phyloP scores from a whole-genome alignment of 2,797 vertebrate genomes.

The Pteropus rufus region DNA sequence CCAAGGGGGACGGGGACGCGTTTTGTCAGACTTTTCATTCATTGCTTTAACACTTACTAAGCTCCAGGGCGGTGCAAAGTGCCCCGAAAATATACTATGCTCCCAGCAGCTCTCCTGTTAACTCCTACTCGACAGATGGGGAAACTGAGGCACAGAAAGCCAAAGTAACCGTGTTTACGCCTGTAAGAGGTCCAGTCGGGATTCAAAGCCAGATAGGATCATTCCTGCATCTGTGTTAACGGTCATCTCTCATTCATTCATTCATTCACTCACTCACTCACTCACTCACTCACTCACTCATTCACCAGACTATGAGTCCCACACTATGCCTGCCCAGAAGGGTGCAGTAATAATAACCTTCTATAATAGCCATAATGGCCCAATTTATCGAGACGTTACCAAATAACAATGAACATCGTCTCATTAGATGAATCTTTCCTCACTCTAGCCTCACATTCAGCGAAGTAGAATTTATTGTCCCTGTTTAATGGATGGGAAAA shows the following conservation, averaged over 20 bases:
- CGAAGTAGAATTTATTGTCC: not conserved
- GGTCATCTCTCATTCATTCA: not conserved
- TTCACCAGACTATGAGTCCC: not conserved
- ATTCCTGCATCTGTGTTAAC: not conserved
- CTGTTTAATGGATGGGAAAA: not conserved
- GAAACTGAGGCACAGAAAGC: not conserved
- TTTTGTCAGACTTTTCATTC: not conserved
- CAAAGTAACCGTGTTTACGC: not conserved
- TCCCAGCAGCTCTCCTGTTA: not conserved
- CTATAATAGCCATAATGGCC: not conserved
- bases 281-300: not conserved
- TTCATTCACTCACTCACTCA: not conserved
- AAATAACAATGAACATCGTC: not conserved
- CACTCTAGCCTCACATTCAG: rapidly evolving
- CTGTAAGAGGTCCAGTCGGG: not conserved
- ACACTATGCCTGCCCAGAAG: not conserved
- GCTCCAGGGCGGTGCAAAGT: not conserved
- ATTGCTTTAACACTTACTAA: not conserved
- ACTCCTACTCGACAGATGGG: not conserved
- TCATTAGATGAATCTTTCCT: not conserved
- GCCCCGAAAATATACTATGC: not conserved
- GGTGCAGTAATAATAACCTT: not conserved
- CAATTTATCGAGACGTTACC: not conserved
- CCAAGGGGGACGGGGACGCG: too few relatives aligned
- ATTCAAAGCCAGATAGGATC: not conserved